A percentile compares a stretch with the other conserved stretches of the same genome.
Conservation (phyloP, 2,113 vertebrate genomes). For the Stomatorhinus ivindoensis region DNA sequence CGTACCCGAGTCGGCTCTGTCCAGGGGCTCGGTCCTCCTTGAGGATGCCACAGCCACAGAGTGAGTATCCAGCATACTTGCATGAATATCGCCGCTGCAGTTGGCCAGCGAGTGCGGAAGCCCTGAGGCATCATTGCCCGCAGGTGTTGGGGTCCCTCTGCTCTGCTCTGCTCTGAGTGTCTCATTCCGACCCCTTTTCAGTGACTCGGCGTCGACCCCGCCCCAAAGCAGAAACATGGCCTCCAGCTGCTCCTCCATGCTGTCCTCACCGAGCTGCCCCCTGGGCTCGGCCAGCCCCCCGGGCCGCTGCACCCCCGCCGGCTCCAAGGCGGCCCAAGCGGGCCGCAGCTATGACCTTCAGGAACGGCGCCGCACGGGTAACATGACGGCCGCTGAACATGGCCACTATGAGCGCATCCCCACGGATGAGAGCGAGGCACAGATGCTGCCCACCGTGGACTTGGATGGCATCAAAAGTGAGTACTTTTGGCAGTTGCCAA, state of each 20-base stretch:
- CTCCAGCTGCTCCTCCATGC: conserved; percentile 18
- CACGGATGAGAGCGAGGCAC: conserved; percentile 83
- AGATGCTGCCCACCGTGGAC: conserved; percentile 77
- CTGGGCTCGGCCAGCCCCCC: not conserved
- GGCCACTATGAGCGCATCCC: conserved; percentile 78
- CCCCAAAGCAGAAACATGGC: conserved; percentile 24
- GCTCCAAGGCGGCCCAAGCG: not conserved
- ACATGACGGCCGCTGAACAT: conserved; percentile 81
- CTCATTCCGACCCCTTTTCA: not conserved
- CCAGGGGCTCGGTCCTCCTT: not conserved
- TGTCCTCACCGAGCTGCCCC: not conserved
- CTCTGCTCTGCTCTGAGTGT: not conserved
- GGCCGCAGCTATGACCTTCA: conserved; percentile 90
- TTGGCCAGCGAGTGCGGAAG: not conserved
- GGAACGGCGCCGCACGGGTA: conserved; percentile 82
- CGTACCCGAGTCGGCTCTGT: conserved; percentile 23
- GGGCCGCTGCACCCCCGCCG: not conserved
- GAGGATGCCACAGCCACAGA: conserved; percentile 27
- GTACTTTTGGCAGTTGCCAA: conserved; percentile 30
- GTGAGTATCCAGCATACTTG: conserved; percentile 18
- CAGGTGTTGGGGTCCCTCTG: not conserved
- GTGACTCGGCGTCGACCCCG: not conserved
- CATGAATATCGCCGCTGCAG: not conserved
- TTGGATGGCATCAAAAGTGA: conserved; percentile 95
- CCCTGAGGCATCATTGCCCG: not conserved